Base-by-base conservation (phyloP, 2,888 invertebrate genomes). In the Allacma fusca region DNA sequence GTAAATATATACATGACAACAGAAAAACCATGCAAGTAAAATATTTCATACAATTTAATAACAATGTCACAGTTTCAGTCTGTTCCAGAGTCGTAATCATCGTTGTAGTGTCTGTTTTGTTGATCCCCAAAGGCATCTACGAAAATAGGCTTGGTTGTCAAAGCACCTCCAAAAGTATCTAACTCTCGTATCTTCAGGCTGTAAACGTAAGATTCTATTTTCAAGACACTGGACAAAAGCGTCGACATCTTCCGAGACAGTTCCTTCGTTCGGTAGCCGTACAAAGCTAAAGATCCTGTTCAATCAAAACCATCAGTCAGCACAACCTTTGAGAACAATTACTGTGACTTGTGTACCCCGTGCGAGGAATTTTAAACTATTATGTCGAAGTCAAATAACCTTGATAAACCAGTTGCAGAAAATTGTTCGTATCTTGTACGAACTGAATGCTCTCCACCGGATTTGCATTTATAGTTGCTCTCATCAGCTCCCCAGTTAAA, bases 401-500 rank as follows among this genome's bases (percentile, higher is more conserved):
- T 70, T 70, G 70, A 57, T 78, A 65, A n/a, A 78, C 29, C 12
- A 70, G 40, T 65, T 74, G 75, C 34, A 78, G 64, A 12, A 78
- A 62, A 19, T 50, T 40, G 21, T 62, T 43, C 19, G 78, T 65
- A 19, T 44, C 40, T 29, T 28, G 43, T 26, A 69, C 44, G n/a
- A 70, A 75, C 19, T 74, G 65, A 21, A 23, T n/a, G 26, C 67
- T 44, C 19, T 57, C 68, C n/a, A 9, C 44, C 5, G 59, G 62
- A 62, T 9, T n/a, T 12, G 75, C 75, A 44, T 74, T 94, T 9
- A 97, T 94, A 74, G 95, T 94, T 83, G 92, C 91, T 74, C 96
- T 89, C 96, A 97, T 97, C 64, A 96, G 86, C 86, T 97, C 97
- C 0, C 96, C 96, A 0, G 94, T 95, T 34, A 96, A 88, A 87